Percentiles rank a stretch among this genome's conserved stretches.
Evolutionary conservation across 2,888 invertebrate genomes (phyloP).

Genomic region (Aphelenchoides bicaudatus): DNA sequence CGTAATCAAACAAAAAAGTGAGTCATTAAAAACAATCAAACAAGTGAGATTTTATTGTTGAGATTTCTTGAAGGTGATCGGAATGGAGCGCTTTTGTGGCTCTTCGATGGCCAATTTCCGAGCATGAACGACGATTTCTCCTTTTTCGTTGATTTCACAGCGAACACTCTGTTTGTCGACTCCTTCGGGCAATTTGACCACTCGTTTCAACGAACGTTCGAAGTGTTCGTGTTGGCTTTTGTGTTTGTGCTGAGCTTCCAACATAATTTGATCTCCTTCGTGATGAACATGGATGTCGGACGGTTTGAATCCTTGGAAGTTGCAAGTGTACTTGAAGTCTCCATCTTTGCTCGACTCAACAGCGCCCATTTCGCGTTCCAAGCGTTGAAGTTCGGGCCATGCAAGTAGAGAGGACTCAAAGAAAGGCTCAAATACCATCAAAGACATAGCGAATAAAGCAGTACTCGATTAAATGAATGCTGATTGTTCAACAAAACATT

Average conservation of each 20-base stretch:
- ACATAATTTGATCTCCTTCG: conserved; percentile 15
- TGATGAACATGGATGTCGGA: conserved; percentile 18
- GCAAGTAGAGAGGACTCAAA: neutral
- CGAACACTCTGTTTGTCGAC: conserved; percentile 20
- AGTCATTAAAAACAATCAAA: neutral
- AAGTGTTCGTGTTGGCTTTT: conserved; percentile 16
- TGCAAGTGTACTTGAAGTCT: conserved; percentile 19
- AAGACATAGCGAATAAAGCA: neutral
- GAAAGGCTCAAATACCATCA: neutral
- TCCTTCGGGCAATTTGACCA: conserved; percentile 20
- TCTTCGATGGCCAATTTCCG: conserved; percentile 18
- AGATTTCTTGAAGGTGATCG: conserved; percentile 21
- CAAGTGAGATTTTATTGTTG: neutral
- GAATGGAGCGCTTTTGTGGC: conserved; percentile 16
- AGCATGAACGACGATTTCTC: conserved; percentile 16
- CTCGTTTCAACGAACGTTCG: conserved; percentile 17
- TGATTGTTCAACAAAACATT: neutral
- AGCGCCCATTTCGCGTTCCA: conserved; percentile 17
- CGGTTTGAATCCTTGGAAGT: conserved; percentile 20
- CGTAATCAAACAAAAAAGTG: neutral
- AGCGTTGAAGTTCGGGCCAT: conserved; percentile 5
- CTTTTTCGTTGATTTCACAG: conserved; percentile 18
- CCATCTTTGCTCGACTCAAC: conserved; percentile 16
- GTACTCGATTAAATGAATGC: neutral
- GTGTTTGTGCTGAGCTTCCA: conserved; percentile 17